Evolutionary conservation across 2,888 invertebrate species (phyloP), one percentile per base, ranked within the genome.

Genomic region (Oasisia sp.): DNA sequence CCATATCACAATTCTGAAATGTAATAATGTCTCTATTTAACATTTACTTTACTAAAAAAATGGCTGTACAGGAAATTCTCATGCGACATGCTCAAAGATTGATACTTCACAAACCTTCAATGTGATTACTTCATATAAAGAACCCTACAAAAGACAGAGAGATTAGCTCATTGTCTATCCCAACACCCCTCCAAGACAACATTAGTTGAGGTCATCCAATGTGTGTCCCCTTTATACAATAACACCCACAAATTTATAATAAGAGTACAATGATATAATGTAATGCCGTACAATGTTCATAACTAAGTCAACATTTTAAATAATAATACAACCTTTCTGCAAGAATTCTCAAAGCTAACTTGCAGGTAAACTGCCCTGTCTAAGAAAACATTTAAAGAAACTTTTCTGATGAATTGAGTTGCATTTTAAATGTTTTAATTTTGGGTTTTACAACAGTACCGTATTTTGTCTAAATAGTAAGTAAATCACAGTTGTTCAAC

Each of bases 91-190:
- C 74, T 74, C 74, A 74, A n/a, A 74, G n/a, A 74, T 7, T 5
- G 74, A 27, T 19, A n/a, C 74, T 19, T 74, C 74, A 94, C 94
- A 91, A 93, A 95, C 95, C 95, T 95, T 95, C 90, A 95, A 93
- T 38, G 94, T 94, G 38, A 95, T 94, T 56, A 95, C 95, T 94
- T 95, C 95, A 93, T 94, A 94, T 32, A 93, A 91, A 89, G 94
- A 91, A 32, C 94, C 94, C 94, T 95, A 92, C 38, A 92, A 94
- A 14, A 92, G 27, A 89, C 32, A 92, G 44, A 89, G 74, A 74
- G 27, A 74, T 74, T 74, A 74, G 27, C 27, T 74, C 74, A 27
- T 74, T 74, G 19, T 74, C 14, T 27, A 19, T 0, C 38, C 38
- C 38, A 38, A 38, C 38, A 74, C n/a, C 19, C 14, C 27, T 74